Evolutionary conservation across 1,140 invertebrate genomes (phyloP).

Genomic region (Drosophila tsacasi): DNA sequence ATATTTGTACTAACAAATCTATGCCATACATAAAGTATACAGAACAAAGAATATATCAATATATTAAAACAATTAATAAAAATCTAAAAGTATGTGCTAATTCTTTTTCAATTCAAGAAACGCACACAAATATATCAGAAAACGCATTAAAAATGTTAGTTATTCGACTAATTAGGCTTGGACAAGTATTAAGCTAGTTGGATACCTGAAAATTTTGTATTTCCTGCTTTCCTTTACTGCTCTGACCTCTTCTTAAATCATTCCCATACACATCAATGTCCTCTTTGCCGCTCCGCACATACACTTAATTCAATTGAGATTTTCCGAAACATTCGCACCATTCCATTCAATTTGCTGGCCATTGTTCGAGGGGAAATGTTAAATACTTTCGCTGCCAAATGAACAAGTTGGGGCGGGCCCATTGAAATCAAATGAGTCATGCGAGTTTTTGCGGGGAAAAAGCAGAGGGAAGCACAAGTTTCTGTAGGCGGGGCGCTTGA

Average conservation of each 20-base stretch:
- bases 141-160: not conserved
- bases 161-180: not conserved
- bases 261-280: not conserved
- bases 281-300: constrained; percentile 2
- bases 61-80: too few species aligned
- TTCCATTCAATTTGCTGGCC: constrained; percentile 57
- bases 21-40: too few species aligned
- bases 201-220: not conserved
- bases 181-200: not conserved
- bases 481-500: constrained; percentile 36
- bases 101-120: too few species aligned
- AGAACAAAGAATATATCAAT: too few species aligned
- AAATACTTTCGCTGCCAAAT: constrained; percentile 75
- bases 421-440: constrained; percentile 81
- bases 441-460: constrained; percentile 33
- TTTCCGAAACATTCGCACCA: constrained; percentile 42
- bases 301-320: constrained; percentile 51
- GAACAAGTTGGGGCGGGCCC: constrained; percentile 63
- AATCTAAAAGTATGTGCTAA: too few species aligned
- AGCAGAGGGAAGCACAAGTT: constrained; percentile 11
- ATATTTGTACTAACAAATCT: too few species aligned
- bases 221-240: not conserved
- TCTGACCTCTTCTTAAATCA: not conserved
- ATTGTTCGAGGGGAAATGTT: constrained; percentile 57
- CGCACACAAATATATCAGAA: too few species aligned